Base-by-base conservation (phyloP, 2,888 invertebrate genomes). In the Aricia artaxerxes region DNA sequence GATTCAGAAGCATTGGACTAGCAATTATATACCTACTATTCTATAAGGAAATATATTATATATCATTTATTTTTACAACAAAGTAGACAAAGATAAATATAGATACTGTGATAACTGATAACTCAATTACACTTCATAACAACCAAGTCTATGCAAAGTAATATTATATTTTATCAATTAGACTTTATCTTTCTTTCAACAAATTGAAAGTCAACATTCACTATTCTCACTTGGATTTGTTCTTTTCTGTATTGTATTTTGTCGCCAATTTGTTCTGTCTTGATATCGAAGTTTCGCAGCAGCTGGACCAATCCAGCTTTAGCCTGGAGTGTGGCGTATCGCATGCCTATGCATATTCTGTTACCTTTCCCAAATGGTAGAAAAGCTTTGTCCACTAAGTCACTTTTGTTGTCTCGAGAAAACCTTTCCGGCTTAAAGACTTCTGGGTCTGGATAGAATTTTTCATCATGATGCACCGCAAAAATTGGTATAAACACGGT, bases 321-420 rank as follows among this genome's bases (percentile, higher is more conserved):
- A 7, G 82, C 82, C 81, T 84, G 84, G 3, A 90, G 79, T 11
- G 82, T 84, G 0, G 89, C 89, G 79, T 86, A 89, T 80, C 89
- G 86, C 79, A 85, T 83, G 82, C 94, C 94, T 4, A 95, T 90
- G 81, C 95, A 95, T 24, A 88, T 85, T 73, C 94, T 86, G 2
- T 89, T 88, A 0, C 94, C 95, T 83, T 87, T 91, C 1, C 94
- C 94, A 82, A 94, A 95, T 1, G 94, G 92, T 83, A 92, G 82
- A 79, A 89, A 94, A 0, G 86, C 85, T 53, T 84, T 82, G 40
- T 89, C 88, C 11, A 72, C 40, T 9, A 79, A 69, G 60, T 82
- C 86, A 0, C 86, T 82, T 79, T 84, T 84, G 5, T 83, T 81
- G 60, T 90, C 88, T 0, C 85, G 83, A 6, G 84, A 80, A 82